A percentile compares a stretch with the other conserved stretches of the same genome.
These are phyloP conservation scores for Agrenia bidenticulata DNA, from an alignment of 2,888 invertebrate genomes.

Conservation along the genomic window DNA sequence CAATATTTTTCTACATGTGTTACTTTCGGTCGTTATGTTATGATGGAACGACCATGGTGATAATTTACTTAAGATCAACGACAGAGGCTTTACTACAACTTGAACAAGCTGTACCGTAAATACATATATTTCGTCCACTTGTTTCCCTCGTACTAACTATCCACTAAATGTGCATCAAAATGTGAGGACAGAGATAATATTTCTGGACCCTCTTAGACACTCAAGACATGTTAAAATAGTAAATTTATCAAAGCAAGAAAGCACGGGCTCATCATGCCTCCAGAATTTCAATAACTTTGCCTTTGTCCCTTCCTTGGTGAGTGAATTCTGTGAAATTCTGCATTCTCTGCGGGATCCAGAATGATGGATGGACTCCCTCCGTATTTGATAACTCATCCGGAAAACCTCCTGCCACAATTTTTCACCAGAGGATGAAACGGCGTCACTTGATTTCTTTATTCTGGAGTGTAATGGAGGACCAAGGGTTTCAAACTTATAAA, in stretches of 20 bases:
- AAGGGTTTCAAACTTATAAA: background rate
- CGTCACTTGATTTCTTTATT: slow-evolving; percentile 16
- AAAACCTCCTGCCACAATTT: slow-evolving; percentile 21
- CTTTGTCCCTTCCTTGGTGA: background rate
- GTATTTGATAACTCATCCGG: slow-evolving; percentile 22
- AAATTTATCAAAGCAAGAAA: background rate
- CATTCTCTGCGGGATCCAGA: background rate
- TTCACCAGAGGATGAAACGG: slow-evolving; percentile 10
- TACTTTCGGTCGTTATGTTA: too few relatives aligned
- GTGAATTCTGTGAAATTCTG: background rate
- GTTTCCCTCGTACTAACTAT: too few relatives aligned
- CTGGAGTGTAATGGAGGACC: background rate
- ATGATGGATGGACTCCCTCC: slow-evolving; percentile 25
- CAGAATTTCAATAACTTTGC: slow-evolving; percentile 6
- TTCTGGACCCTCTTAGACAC: too few relatives aligned
- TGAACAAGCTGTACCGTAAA: too few relatives aligned
- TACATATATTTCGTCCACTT: too few relatives aligned
- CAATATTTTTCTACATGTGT: too few relatives aligned
- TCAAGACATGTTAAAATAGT: too few relatives aligned
- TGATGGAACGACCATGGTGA: too few relatives aligned
- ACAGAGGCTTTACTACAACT: too few relatives aligned
- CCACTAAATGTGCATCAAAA: too few relatives aligned
- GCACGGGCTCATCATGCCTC: background rate
- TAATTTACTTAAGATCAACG: too few relatives aligned
- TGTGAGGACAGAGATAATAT: too few relatives aligned